phyloP scores from a whole-genome alignment of 1,140 invertebrate genomes.

The Archivesica marissinica region DNA sequence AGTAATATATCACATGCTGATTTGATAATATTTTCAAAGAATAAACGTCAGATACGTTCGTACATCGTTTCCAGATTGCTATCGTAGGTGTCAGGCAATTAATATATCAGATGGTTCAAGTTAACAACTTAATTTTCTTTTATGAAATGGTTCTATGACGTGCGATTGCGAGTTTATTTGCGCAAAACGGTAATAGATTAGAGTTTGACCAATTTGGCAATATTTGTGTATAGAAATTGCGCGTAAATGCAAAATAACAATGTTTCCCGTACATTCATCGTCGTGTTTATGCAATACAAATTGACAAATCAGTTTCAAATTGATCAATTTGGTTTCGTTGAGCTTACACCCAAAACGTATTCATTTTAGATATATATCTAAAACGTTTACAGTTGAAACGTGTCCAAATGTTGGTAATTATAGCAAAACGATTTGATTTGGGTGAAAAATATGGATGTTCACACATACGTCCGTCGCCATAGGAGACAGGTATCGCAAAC shows the following conservation, averaged over 20 bases:
- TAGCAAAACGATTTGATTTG: constrained; percentile 4
- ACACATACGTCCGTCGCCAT: constrained; percentile 22
- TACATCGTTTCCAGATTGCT: neutral
- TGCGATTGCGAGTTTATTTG: neutral
- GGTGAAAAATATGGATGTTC: neutral
- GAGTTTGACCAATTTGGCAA: too few relatives aligned
- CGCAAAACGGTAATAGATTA: too few relatives aligned
- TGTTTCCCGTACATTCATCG: neutral
- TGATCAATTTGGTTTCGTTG: constrained; percentile 7
- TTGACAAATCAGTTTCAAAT: constrained; percentile 33
- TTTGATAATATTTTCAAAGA: constrained; percentile 28
- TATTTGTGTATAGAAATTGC: neutral
- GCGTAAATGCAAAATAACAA: neutral
- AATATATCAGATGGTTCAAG: neutral
- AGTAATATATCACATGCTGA: constrained; percentile 6
- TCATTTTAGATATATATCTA: neutral
- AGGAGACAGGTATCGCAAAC: neutral
- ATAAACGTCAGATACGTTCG: neutral
- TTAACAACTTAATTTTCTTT: constrained; percentile 4
- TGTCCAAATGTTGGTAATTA: constrained; percentile 29
- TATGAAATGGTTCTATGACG: constrained; percentile 14
- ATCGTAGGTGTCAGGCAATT: constrained; percentile 15
- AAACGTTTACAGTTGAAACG: constrained; percentile 22
- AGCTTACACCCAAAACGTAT: neutral
- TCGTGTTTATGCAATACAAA: neutral